Conservation (phyloP, 1,140 invertebrate species). For the Drosophila suzukii region DNA sequence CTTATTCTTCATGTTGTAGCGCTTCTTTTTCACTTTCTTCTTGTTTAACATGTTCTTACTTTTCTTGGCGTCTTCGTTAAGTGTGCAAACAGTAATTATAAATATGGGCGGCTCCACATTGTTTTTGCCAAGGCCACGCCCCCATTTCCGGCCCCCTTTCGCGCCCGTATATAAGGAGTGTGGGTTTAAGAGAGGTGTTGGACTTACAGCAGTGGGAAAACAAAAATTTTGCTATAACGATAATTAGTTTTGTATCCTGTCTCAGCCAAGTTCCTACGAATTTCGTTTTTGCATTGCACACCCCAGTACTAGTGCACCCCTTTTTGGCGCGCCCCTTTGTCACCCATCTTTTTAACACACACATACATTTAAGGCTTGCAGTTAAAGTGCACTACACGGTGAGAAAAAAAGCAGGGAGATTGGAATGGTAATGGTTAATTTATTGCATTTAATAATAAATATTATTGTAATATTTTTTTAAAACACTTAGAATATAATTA, state of each 20-base stretch:
- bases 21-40: background rate
- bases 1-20: background rate
- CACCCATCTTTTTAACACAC: background rate
- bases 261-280: slow-evolving; percentile 47
- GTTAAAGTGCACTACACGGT: slow-evolving; percentile 44
- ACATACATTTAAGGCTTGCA: slow-evolving; percentile 43
- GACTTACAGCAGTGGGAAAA: slow-evolving; percentile 25
- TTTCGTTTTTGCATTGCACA: slow-evolving; percentile 46
- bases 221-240: slow-evolving; percentile 67
- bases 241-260: slow-evolving; percentile 77
- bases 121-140: background rate
- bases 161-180: slow-evolving; percentile 5
- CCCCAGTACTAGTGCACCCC: background rate
- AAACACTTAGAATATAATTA: background rate
- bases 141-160: background rate
- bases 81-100: slow-evolving; percentile 79
- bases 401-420: too few species aligned
- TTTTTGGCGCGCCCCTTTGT: background rate
- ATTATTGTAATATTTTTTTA: too few species aligned
- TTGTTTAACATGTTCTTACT: slow-evolving; percentile 10
- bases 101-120: slow-evolving; percentile 46
- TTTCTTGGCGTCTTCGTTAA: slow-evolving; percentile 60
- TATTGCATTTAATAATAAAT: too few species aligned
- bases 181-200: background rate
- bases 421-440: too few species aligned